Conservation (phyloP, 2,113 vertebrate species). For the Serilophus lunatus region DNA sequence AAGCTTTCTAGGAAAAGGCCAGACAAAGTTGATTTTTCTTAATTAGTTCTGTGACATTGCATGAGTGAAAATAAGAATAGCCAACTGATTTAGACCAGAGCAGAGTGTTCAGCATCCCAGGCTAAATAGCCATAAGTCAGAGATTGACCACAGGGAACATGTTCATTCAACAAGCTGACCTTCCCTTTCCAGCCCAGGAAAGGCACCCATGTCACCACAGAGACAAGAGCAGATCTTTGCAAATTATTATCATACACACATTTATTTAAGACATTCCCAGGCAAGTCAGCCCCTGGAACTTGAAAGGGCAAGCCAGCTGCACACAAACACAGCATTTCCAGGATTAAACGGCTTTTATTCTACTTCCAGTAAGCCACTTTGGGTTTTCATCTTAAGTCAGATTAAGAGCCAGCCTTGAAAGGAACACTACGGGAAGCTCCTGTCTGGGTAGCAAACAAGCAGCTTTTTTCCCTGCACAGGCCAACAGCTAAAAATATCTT, state of each 20-base stretch:
- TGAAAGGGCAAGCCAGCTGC: neutral
- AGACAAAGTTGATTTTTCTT: neutral
- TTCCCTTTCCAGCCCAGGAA: neutral
- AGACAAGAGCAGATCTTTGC: neutral
- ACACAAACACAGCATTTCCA: neutral
- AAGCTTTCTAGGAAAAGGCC: neutral
- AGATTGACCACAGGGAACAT: neutral
- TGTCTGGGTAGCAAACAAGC: neutral
- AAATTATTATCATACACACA: too few species aligned
- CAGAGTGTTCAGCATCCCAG: neutral
- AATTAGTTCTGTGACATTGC: accelerated
- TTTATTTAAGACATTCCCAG: neutral
- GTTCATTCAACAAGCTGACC: neutral
- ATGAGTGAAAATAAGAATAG: neutral
- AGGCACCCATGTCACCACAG: neutral
- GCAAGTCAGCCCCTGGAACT: neutral
- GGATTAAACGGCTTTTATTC: neutral
- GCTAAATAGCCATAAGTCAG: neutral
- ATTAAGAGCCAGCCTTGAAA: neutral
- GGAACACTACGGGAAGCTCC: neutral
- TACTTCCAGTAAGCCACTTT: neutral
- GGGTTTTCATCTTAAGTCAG: neutral
- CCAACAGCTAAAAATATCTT: neutral
- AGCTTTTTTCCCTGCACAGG: neutral
- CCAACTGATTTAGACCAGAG: neutral